phyloP scores from a whole-genome alignment of 2,888 invertebrate genomes.

The Perithous albicinctus region DNA sequence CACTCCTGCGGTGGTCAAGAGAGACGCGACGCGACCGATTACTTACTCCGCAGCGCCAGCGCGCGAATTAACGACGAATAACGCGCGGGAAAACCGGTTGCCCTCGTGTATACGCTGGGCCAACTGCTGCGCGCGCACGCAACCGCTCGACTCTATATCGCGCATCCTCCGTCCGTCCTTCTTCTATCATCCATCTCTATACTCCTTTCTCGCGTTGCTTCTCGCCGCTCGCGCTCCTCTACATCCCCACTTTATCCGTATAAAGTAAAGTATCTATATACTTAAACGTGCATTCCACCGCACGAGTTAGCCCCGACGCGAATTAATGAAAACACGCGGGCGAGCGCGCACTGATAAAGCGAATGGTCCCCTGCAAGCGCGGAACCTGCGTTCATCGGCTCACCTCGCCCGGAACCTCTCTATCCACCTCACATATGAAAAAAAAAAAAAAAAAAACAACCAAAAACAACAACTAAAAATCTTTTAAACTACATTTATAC shows the following conservation, averaged over 20 bases:
- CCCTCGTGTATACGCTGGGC: conserved; percentile 57
- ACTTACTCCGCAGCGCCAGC: conserved; percentile 72
- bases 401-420: conserved; percentile 55
- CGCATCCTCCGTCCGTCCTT: conserved; percentile 41
- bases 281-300: conserved; percentile 78
- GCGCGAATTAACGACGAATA: conserved; percentile 82
- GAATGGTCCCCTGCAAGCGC: conserved; percentile 74
- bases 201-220: conserved; percentile 2
- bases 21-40: conserved; percentile 73
- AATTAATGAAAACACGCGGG: conserved; percentile 82
- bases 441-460: too few relatives aligned
- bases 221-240: background rate
- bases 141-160: conserved; percentile 78
- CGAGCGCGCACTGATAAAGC: conserved; percentile 80
- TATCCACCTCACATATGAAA: conserved; percentile 50
- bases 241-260: conserved; percentile 32
- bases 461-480: too few relatives aligned
- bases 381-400: conserved; percentile 70
- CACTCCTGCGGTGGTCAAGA: conserved; percentile 76
- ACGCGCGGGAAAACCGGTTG: conserved; percentile 81
- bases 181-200: conserved; percentile 50
- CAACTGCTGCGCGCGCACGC: conserved; percentile 76
- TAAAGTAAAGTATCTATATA: conserved; percentile 7
- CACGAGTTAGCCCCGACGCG: conserved; percentile 80
- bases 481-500: conserved; percentile 54